Evolutionary conservation across 2,888 invertebrate genomes (phyloP), one percentile per base, ranked within the genome.

Genomic region (Acleris laterana): DNA sequence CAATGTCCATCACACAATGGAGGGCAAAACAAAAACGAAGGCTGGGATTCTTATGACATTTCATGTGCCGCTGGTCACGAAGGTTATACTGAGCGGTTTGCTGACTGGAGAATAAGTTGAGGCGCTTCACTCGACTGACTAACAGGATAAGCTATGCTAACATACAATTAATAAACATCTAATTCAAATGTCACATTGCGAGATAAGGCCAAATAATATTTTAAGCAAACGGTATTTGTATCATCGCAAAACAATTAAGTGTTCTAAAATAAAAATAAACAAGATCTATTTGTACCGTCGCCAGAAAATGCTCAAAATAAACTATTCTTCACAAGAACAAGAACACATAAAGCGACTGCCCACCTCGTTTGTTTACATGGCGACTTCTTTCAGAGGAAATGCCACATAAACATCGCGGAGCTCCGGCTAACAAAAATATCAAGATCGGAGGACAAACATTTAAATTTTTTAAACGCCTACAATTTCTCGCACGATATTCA

Each of bases 1-100:
- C 89, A 74, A 73, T 83, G 85, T 84, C 85, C 88, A 86, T 87
- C 88, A 87, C 84, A 83, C 84, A 82, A 84, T 79, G 78, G 77
- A 73, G 71, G 70, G 72, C 83, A 85, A 87, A 87, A 84, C 73
- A 84, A 85, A 86, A 85, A 78, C 68, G 3, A 46, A 46, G 6
- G 46, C 6, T 16, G n/a, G 55, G 38, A 46, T 46, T n/a, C 42
- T 20, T 56, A 71, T 65, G 68, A 74, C 74, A 71, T 70, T 53
- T 67, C 68, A 63, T 74, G 72, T 74, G 74, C 72, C 69, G 70
- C 67, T 38, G 38, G 38, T 57, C 46, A 46, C 46, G 17, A 46
- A 46, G 46, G n/a, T 46, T 46, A 44, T 44, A 46, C 44, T 6
- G 46, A 46, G n/a, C 46, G 17, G 7, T 16, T 46, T n/a, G 2